Conservation (phyloP, 2,888 invertebrate species). For the Mactromeris polynyma region DNA sequence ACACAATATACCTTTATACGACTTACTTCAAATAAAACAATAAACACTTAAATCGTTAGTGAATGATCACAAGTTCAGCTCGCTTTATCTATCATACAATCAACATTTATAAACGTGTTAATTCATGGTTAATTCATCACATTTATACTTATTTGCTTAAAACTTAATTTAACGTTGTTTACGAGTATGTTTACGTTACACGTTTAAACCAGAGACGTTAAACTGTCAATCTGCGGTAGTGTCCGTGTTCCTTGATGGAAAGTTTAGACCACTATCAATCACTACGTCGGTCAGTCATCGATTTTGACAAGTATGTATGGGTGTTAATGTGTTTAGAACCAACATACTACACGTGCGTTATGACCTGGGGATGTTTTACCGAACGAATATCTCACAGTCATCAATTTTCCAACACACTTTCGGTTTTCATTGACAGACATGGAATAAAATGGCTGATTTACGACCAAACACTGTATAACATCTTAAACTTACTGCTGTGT, state of each 20-base stretch:
- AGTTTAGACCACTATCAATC: background rate
- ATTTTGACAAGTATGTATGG: background rate
- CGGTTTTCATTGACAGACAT: background rate
- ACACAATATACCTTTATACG: background rate
- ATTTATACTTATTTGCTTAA: background rate
- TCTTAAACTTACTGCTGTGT: too few relatives aligned
- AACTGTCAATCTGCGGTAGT: background rate
- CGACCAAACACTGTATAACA: too few relatives aligned
- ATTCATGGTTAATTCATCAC: background rate
- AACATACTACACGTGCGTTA: background rate
- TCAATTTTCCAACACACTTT: background rate
- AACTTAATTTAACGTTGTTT: background rate
- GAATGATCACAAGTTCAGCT: background rate
- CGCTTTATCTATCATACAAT: background rate
- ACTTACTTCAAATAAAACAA: background rate
- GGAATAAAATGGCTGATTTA: too few relatives aligned
- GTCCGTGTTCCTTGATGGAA: background rate
- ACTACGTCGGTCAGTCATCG: slow-evolving; percentile 13
- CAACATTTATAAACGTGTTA: background rate
- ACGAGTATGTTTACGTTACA: background rate
- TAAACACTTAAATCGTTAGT: too few relatives aligned
- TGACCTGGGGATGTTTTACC: background rate
- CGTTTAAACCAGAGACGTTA: background rate
- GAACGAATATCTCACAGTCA: background rate
- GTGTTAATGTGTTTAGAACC: background rate